These are phyloP conservation scores for Synanthedon andrenaeformis DNA, from an alignment of 2,888 invertebrate genomes.

Conservation along the genomic window DNA sequence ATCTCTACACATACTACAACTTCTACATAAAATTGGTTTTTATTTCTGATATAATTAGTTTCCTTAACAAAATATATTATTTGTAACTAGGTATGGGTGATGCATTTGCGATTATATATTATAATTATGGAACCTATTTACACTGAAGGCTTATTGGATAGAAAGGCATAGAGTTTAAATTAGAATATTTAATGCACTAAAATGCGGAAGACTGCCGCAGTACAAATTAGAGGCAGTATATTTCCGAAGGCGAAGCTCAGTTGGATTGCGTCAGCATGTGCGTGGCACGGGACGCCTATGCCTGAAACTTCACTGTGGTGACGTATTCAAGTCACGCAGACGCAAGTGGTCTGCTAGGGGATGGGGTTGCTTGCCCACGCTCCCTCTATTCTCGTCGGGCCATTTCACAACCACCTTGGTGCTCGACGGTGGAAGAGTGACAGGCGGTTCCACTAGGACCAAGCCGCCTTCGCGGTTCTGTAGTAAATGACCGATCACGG, in stretches of 20 bases:
- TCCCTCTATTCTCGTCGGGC: conserved; percentile 38
- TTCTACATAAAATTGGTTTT: no score
- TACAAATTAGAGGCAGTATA: conserved; percentile 32
- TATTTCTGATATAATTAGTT: no score
- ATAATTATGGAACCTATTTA: conserved; percentile 22
- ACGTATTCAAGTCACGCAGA: conserved; percentile 42
- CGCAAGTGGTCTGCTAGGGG: conserved; percentile 48
- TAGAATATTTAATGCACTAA: conserved; percentile 24
- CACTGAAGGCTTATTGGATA: conserved; percentile 29
- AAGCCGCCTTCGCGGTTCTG: conserved; percentile 46
- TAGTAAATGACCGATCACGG: conserved; percentile 46
- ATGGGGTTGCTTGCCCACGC: conserved; percentile 30
- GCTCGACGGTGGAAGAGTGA: conserved; percentile 44
- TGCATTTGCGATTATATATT: conserved; percentile 1
- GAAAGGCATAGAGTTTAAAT: conserved; percentile 17
- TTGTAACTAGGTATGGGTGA: conserved; percentile 2
- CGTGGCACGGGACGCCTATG: neutral
- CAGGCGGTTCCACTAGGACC: conserved; percentile 52
- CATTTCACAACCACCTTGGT: conserved; percentile 53
- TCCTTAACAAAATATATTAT: neutral
- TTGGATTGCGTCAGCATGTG: conserved; percentile 22
- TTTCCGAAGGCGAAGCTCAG: conserved; percentile 38
- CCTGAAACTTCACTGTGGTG: conserved; percentile 37
- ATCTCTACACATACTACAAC: neutral
- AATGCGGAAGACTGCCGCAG: conserved; percentile 33